Conservation (phyloP, 2,113 vertebrate species). For the Apistogramma diplotaenia region DNA sequence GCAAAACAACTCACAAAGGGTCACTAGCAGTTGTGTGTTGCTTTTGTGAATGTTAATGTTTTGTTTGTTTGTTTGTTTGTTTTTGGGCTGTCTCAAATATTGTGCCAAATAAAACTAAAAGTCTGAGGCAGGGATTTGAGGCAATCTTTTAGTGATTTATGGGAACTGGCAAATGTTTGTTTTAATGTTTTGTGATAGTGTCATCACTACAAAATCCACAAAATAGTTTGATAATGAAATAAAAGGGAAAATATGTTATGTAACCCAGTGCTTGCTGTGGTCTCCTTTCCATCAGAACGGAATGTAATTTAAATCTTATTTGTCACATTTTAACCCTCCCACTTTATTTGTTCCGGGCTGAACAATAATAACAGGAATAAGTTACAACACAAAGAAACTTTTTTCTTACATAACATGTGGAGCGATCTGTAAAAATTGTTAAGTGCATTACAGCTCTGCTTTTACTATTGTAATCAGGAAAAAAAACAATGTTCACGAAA, state of each 20-base stretch:
- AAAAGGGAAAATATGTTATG: not conserved
- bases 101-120: not conserved
- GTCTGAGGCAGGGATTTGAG: not conserved
- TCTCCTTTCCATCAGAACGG: not conserved
- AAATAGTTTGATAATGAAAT: not conserved
- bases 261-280: not conserved
- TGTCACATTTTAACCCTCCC: not conserved
- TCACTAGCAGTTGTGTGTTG: not conserved
- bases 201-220: not conserved
- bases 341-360: not conserved
- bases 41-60: not conserved
- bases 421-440: not conserved
- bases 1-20: not conserved
- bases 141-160: not conserved
- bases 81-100: accelerated
- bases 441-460: not conserved
- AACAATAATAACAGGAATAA: not conserved
- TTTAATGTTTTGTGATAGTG: not conserved
- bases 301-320: not conserved
- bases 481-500: not conserved
- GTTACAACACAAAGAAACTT: not conserved
- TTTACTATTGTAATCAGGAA: not conserved
- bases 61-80: not conserved
- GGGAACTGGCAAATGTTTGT: not conserved
- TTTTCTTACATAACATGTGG: not conserved